phyloP scores from a whole-genome alignment of 2,113 vertebrate genomes.

The Anhinga anhinga region DNA sequence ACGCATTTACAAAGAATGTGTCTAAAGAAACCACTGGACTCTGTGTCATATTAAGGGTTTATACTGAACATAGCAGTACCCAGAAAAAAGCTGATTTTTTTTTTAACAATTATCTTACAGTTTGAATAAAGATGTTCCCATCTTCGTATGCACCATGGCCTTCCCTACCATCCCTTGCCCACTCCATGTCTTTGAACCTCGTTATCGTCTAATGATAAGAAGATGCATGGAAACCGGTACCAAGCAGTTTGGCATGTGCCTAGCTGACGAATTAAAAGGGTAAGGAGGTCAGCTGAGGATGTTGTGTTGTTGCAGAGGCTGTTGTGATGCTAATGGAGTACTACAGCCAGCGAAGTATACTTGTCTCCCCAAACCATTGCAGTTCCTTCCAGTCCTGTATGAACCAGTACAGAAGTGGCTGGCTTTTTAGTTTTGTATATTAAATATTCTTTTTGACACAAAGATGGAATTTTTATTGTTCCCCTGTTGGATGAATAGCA shows the following conservation, averaged over 20 bases:
- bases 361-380: neutral
- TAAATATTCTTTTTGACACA: neutral
- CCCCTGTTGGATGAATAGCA: neutral
- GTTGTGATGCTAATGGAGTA: neutral
- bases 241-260: constrained; percentile 92
- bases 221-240: constrained; percentile 94
- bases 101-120: constrained; percentile 63
- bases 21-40: neutral
- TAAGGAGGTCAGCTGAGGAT: constrained; percentile 58
- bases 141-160: constrained; percentile 93
- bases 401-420: neutral
- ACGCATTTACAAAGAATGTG: accelerated
- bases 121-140: constrained; percentile 92
- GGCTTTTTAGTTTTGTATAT: neutral
- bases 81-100: neutral
- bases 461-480: neutral
- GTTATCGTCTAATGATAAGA: constrained; percentile 91
- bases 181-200: constrained; percentile 90
- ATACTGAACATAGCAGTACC: neutral
- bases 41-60: neutral
- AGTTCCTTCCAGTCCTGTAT: neutral
- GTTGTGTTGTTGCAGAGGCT: neutral
- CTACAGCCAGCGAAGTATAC: neutral
- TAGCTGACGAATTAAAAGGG: constrained; percentile 88
- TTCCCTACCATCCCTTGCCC: constrained; percentile 93